These are phyloP conservation scores for Emydura subglobosa DNA, from an alignment of 2,113 vertebrate genomes.

Conservation along the genomic window DNA sequence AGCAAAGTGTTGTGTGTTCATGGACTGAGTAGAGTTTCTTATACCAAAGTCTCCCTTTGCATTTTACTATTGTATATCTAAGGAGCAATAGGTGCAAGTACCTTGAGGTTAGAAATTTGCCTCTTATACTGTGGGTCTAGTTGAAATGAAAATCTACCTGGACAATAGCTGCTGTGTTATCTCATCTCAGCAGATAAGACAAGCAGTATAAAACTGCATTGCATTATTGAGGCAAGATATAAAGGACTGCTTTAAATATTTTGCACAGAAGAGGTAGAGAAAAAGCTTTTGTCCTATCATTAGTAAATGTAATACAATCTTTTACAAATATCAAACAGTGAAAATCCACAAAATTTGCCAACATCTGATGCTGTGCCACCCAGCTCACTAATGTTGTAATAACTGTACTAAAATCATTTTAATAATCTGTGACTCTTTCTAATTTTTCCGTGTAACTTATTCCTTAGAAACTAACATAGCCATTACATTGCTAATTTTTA, in stretches of 20 bases:
- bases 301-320: conserved; percentile 34
- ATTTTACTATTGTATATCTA: conserved; percentile 40
- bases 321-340: conserved; percentile 21
- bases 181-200: conserved; percentile 56
- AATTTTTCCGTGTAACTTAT: conserved; percentile 36
- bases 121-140: conserved; percentile 3
- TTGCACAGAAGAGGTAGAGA: background rate
- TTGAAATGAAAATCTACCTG: conserved; percentile 58
- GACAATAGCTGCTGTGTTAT: conserved; percentile 47
- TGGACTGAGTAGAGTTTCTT: conserved; percentile 31
- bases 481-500: background rate
- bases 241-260: background rate
- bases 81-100: conserved; percentile 44
- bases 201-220: conserved; percentile 46
- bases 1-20: background rate
- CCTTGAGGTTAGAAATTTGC: conserved; percentile 47
- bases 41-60: conserved; percentile 9
- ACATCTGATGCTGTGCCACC: conserved; percentile 16
- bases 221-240: background rate
- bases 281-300: conserved; percentile 35
- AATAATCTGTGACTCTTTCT: conserved; percentile 8
- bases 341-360: conserved; percentile 44
- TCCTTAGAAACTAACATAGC: background rate
- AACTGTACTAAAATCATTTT: conserved; percentile 19
- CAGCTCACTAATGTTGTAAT: conserved; percentile 11